A percentile compares a stretch with the other conserved stretches of the same genome.
phyloP scores from a whole-genome alignment of 2,113 vertebrate genomes.

The Thamnaconus septentrionalis region DNA sequence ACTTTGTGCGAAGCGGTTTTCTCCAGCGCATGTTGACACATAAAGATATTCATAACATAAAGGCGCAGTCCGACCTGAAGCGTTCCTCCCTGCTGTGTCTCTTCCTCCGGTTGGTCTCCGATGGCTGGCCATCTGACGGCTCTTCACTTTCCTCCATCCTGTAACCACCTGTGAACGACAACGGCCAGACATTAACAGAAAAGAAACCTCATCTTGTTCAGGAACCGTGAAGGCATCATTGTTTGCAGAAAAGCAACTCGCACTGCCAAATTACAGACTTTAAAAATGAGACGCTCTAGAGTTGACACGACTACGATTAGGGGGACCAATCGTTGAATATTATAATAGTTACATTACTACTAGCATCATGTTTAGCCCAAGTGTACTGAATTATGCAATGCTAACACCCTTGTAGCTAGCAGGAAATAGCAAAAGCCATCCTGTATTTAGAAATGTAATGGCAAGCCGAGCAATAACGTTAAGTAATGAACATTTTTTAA shows the following conservation, averaged over 20 bases:
- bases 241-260: too few relatives aligned
- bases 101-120: conserved; percentile 11
- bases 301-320: too few relatives aligned
- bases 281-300: too few relatives aligned
- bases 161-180: conserved; percentile 19
- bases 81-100: conserved; percentile 9
- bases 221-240: background rate
- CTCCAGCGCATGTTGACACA: background rate
- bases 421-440: too few relatives aligned
- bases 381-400: too few relatives aligned
- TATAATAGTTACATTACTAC: too few relatives aligned
- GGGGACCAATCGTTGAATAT: too few relatives aligned
- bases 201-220: background rate
- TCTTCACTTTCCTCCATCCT: conserved; percentile 58
- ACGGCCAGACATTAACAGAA: background rate
- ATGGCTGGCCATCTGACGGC: conserved; percentile 19
- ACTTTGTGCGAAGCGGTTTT: too few relatives aligned
- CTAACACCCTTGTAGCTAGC: too few relatives aligned
- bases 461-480: background rate
- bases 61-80: conserved; percentile 65
- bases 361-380: too few relatives aligned
- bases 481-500: background rate
- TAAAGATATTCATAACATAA: background rate
- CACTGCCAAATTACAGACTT: too few relatives aligned
- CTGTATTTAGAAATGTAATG: too few relatives aligned